Evolutionary conservation across 2,888 invertebrate species (phyloP).

Genomic region (Aricia artaxerxes): DNA sequence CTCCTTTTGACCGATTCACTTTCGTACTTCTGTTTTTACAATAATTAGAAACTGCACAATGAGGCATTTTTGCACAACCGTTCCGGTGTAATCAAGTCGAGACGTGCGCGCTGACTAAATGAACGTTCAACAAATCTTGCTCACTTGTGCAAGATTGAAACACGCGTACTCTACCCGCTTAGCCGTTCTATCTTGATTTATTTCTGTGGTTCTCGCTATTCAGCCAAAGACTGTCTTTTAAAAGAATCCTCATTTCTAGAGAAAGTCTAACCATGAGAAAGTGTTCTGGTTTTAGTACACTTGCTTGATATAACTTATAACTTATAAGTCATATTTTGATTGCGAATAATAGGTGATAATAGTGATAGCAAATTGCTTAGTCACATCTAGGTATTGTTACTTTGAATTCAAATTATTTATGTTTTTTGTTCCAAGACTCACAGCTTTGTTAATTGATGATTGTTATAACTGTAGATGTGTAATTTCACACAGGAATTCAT

Average conservation of each 20-base stretch:
- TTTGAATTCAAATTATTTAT: no score
- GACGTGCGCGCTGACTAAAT: no score
- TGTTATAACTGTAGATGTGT: background rate
- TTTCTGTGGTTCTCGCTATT: background rate
- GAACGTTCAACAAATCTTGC: no score
- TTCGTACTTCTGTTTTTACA: no score
- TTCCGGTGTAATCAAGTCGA: no score
- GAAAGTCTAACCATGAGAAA: conserved; percentile 2
- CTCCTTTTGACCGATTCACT: no score
- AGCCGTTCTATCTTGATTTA: no score
- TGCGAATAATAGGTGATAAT: background rate
- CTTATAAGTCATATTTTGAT: background rate
- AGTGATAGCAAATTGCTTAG: background rate
- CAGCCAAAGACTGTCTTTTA: conserved; percentile 18
- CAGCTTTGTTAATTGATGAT: background rate
- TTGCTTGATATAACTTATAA: background rate
- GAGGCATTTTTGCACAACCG: no score
- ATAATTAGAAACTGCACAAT: no score
- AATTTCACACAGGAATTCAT: background rate
- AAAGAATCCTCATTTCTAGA: background rate
- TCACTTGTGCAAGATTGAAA: no score
- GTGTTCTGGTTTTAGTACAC: background rate
- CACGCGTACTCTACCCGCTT: no score
- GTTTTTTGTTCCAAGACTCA: background rate
- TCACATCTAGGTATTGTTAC: background rate